Evolutionary conservation across 2,797 vertebrate species (phyloP).

Genomic region (Helicolenus hilgendorfi): DNA sequence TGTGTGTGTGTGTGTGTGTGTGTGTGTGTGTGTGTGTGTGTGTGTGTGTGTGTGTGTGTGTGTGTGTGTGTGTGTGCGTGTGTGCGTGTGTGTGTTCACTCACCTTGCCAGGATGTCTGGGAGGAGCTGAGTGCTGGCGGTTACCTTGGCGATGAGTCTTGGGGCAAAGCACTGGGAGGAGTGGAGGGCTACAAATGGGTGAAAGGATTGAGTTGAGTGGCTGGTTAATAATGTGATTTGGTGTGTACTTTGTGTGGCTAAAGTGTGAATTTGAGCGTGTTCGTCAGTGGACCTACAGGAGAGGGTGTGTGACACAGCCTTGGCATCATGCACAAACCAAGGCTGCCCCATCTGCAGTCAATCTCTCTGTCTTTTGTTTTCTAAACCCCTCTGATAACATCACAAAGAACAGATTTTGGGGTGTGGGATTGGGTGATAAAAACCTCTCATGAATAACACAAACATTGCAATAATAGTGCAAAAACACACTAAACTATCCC

Average conservation of each 20-base stretch:
- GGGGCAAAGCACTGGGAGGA: slow-evolving; percentile 62
- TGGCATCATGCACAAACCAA: slow-evolving; percentile 26
- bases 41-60: slow-evolving; percentile 14
- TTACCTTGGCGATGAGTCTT: slow-evolving; percentile 78
- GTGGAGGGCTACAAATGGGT: slow-evolving; percentile 63
- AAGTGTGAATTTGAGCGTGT: slow-evolving; percentile 26
- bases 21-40: slow-evolving; percentile 24
- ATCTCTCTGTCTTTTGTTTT: slow-evolving; percentile 44
- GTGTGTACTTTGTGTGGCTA: slow-evolving; percentile 44
- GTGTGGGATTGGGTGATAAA: background rate
- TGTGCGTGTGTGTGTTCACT: slow-evolving; percentile 27
- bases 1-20: background rate
- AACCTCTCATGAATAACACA: background rate
- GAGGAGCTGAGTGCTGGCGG: slow-evolving; percentile 63
- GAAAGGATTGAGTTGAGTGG: slow-evolving; percentile 68
- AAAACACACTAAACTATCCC: background rate
- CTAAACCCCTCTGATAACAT: slow-evolving; percentile 38
- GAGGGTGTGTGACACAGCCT: slow-evolving; percentile 35
- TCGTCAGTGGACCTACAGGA: slow-evolving; percentile 7
- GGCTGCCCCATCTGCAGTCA: slow-evolving; percentile 44
- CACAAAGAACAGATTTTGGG: slow-evolving; percentile 19
- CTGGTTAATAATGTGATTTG: slow-evolving; percentile 73
- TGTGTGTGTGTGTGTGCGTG: slow-evolving; percentile 18
- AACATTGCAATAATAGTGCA: background rate
- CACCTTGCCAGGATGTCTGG: slow-evolving; percentile 80